Conservation (phyloP, 2,113 vertebrate genomes). For the Podilymbus podiceps region DNA sequence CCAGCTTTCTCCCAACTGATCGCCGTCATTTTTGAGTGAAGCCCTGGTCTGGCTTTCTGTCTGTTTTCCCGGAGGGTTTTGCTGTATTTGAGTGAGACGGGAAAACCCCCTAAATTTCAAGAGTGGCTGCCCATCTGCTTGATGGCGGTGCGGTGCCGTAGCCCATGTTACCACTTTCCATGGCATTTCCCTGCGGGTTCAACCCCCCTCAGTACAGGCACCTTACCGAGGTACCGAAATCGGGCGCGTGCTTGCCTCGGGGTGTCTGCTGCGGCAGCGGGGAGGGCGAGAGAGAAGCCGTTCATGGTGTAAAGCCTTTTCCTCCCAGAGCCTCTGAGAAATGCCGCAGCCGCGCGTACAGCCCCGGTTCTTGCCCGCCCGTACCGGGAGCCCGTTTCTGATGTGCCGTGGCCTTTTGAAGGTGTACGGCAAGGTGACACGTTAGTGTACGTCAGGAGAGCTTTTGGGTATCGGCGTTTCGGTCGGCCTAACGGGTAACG, state of each 20-base stretch:
- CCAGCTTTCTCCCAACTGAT: not conserved
- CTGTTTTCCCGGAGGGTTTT: not conserved
- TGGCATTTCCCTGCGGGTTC: not conserved
- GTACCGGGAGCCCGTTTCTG: fast-evolving
- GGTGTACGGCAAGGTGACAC: fast-evolving
- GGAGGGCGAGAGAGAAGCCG: too few relatives aligned
- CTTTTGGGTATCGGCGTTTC: not conserved
- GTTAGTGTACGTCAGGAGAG: not conserved
- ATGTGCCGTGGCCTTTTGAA: not conserved
- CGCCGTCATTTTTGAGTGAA: not conserved
- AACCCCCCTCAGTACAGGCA: not conserved
- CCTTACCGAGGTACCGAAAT: not conserved
- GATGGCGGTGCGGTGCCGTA: fast-evolving
- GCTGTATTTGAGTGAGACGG: not conserved
- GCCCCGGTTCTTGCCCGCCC: not conserved
- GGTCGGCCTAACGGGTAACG: too few relatives aligned
- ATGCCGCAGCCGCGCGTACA: fast-evolving
- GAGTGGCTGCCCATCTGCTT: fast-evolving
- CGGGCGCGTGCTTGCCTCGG: fast-evolving
- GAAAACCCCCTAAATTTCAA: not conserved
- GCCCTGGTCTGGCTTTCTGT: not conserved
- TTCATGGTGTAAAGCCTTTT: not conserved
- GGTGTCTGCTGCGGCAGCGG: not conserved
- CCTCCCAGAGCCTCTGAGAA: not conserved
- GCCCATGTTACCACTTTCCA: not conserved